Evolutionary conservation across 2,888 invertebrate species (phyloP), one percentile per base, ranked within the genome.

Genomic region (Callyntrura sp.): DNA sequence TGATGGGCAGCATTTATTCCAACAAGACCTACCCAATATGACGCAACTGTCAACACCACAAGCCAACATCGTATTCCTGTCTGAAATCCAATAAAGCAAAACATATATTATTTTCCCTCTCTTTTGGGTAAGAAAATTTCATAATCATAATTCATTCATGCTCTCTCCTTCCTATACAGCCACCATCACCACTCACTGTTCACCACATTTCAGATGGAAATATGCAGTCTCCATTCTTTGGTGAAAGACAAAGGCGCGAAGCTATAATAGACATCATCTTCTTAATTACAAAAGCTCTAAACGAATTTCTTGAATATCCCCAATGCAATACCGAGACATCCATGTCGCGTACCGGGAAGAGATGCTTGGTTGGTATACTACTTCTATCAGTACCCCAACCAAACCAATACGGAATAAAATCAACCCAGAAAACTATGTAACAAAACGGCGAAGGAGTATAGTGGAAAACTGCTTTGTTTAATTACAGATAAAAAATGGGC

Each of bases 1-100:
- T 97, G 97, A 94, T 97, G 97, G 0, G 96, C 97, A 0, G 97
- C 97, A 94, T 96, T 97, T 0, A 97, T 93, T 1, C 96, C 97
- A 87, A 97, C 96, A 0, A 96, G 92, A 14, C 94, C 95, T 93
- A 97, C 79, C 90, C 91, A 92, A 51, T 92, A 93, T 0, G 92
- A 92, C 14, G 91, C 90, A 0, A 87, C 88, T 14, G 82, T 45
- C 48, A 91, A 90, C 12, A 92, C 89, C 43, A 79, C 90, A 88
- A 90, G 86, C 94, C 87, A 93, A 65, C 92, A 90, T 11, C 70
- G 60, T 14, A 92, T 25, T 17, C 90, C 91, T 23, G 70, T 85
- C 91, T 91, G 70, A 8, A 84, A 45, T 35, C n/a, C 57, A 35
- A 14, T 45, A 12, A 48, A 12, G 25, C 62, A 62, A 23, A 62